Evolutionary conservation across 30 jellyfish, hydroid and myxozoan species (phyloP).

Genomic region (Cassiopea andromeda): DNA sequence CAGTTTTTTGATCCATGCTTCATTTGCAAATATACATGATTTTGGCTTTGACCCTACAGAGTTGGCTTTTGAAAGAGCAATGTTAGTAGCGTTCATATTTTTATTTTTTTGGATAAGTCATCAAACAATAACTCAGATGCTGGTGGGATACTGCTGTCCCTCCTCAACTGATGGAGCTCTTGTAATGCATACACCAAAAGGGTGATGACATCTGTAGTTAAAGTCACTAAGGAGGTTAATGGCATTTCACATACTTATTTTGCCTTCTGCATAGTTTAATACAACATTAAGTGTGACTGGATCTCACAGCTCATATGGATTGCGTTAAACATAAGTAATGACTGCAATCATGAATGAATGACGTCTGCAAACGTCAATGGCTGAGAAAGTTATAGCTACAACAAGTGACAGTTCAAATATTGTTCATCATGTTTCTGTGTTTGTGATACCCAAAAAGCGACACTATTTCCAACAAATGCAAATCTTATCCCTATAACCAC

Average conservation of each 20-base stretch:
- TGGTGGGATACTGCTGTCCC: conserved; percentile 24
- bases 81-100: conserved; percentile 14
- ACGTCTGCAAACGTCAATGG: too few relatives aligned
- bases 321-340: too few relatives aligned
- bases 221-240: background rate
- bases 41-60: background rate
- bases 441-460: too few relatives aligned
- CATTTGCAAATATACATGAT: background rate
- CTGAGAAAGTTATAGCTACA: too few relatives aligned
- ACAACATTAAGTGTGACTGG: too few relatives aligned
- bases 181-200: conserved; percentile 22
- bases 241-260: background rate
- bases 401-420: too few relatives aligned
- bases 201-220: conserved; percentile 31
- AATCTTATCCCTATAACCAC: too few relatives aligned
- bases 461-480: too few relatives aligned
- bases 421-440: too few relatives aligned
- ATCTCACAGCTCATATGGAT: too few relatives aligned
- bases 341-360: too few relatives aligned
- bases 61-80: conserved; percentile 8
- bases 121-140: conserved; percentile 24
- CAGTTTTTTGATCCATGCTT: conserved; percentile 6
- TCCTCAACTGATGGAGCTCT: conserved; percentile 20
- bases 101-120: conserved; percentile 22
- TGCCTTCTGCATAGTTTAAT: background rate